These are phyloP conservation scores for Campylorhamphus procurvoides DNA, from an alignment of 2,113 vertebrate genomes.

Conservation along the genomic window DNA sequence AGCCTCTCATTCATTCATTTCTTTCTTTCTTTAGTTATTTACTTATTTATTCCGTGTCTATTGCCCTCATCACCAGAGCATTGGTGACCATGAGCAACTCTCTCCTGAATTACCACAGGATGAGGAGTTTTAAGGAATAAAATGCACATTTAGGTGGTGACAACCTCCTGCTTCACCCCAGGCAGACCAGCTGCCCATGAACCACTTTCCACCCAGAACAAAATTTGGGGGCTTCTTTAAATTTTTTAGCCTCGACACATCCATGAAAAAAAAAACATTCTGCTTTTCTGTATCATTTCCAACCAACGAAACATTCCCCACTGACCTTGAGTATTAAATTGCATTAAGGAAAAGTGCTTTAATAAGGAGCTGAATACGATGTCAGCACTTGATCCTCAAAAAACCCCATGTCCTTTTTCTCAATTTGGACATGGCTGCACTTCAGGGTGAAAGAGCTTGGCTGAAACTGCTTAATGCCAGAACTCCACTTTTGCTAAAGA, in stretches of 20 bases:
- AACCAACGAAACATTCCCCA: neutral
- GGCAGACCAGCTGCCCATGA: neutral
- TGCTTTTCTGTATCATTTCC: neutral
- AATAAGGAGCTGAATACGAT: neutral
- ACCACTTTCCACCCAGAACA: neutral
- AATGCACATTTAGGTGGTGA: neutral
- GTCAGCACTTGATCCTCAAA: neutral
- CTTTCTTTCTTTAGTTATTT: neutral
- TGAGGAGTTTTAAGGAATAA: accelerated
- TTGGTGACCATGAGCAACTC: accelerated
- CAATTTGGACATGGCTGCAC: neutral
- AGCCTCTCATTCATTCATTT: neutral
- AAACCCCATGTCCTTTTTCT: neutral
- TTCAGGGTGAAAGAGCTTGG: neutral
- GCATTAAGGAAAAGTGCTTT: neutral
- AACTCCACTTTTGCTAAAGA: neutral
- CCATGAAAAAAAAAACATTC: neutral
- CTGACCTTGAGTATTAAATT: neutral
- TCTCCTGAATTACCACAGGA: neutral
- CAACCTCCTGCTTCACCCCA: accelerated
- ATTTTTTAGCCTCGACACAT: neutral
- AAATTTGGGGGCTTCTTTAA: neutral
- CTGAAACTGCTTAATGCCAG: neutral
- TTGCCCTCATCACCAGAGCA: neutral
- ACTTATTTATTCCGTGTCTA: neutral